Base-by-base conservation (phyloP, 2,113 vertebrate species). In the Amphiprion percula region DNA sequence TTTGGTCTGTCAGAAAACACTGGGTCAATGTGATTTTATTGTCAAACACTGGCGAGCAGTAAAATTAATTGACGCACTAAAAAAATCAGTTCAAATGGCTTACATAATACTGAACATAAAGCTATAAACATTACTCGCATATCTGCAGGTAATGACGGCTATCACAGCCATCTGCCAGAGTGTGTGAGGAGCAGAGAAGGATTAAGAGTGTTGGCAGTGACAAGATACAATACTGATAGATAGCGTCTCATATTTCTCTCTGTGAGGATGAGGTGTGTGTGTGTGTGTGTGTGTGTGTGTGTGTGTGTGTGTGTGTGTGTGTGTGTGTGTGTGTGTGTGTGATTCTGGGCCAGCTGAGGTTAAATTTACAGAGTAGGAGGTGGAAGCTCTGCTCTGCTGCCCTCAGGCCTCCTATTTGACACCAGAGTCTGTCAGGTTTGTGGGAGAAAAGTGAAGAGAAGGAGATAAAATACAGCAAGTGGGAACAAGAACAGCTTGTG, bases 51-150 rank as follows among this genome's bases (percentile, higher is more conserved):
- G 8, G 49, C 49, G 24, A 26, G 66, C 59, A 77, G 79, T 74
- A 68, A 26, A 24, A 37, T 81, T 47, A 75, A 85, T 30, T 61
- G 49, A 4, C 37, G 21, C 74, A 71, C 59, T 82, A 26, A 82
- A 85, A 88, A 74, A 16, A 59, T 7, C 62, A 59, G 49, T 63
- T n/a, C 44, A 76, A 77, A 75, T 61, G 55, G 46, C 5, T 79
- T 77, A 56, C 30, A 58, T 79, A 83, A 81, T 77, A 33, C 12
- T 3, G 28, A 17, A 15, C 16, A 71, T 87, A 90, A 88, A 91
- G 80, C 46, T 66, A 49, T 67, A 66, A 80, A 69, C 23, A 55
- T 68, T 73, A 55, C 72, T 82, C 60, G 44, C 12, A 79, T 26
- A 76, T 81, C 9, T 60, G 10, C 26, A 70, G 79, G 81, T 86